phyloP scores from a whole-genome alignment of 2,888 invertebrate genomes.

The Netelia fuscicornis region DNA sequence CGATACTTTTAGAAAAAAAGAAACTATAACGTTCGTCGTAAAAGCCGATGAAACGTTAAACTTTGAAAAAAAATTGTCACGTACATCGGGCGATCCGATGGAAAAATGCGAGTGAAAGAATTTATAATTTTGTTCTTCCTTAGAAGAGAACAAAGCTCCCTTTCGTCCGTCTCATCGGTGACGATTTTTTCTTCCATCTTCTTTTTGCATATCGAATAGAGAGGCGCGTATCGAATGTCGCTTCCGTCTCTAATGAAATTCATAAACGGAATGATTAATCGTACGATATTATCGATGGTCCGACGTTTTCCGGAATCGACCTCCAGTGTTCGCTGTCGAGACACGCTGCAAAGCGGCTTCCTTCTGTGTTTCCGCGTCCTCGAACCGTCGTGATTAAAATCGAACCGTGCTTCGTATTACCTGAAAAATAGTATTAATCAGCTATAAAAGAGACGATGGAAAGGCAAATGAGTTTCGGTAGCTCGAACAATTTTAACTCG shows the following conservation, averaged over 20 bases:
- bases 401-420: too few relatives aligned
- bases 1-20: not conserved
- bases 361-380: too few relatives aligned
- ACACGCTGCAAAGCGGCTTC: not conserved
- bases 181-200: not conserved
- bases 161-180: not conserved
- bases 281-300: not conserved
- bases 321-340: not conserved
- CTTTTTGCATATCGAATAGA: not conserved
- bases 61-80: constrained; percentile 3
- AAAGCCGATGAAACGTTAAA: not conserved
- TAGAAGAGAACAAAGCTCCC: not conserved
- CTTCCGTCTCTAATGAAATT: not conserved
- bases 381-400: too few relatives aligned
- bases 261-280: constrained; percentile 55
- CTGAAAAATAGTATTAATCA: too few relatives aligned
- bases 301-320: not conserved
- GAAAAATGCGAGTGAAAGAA: not conserved
- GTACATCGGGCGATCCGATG: not conserved
- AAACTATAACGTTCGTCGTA: not conserved
- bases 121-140: not conserved
- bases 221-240: constrained; percentile 5
- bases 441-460: too few relatives aligned
- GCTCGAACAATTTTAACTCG: constrained; percentile 68
- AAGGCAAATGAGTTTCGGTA: constrained; percentile 68